phyloP scores from a whole-genome alignment of 2,113 vertebrate genomes.

The Pyrgilauda ruficollis region DNA sequence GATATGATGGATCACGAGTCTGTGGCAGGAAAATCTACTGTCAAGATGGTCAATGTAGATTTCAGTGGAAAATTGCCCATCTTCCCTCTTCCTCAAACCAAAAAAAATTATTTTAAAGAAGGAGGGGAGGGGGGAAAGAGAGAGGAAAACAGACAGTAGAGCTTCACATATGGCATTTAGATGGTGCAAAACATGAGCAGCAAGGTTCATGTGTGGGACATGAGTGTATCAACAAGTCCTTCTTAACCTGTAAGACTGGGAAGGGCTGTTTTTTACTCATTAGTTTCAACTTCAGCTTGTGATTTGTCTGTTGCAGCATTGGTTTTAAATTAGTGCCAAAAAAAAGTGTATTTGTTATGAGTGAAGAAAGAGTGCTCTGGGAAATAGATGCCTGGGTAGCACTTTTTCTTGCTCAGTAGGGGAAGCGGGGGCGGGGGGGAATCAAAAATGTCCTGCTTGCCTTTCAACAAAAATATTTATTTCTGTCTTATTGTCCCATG shows the following conservation, averaged over 20 bases:
- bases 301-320: not conserved
- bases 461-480: not conserved
- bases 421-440: not conserved
- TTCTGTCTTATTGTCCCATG: not conserved
- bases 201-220: conserved; percentile 41
- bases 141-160: not conserved
- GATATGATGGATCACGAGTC: accelerated
- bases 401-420: not conserved
- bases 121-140: accelerated
- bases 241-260: conserved; percentile 3
- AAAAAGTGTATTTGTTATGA: not conserved
- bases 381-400: not conserved
- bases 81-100: conserved; percentile 8
- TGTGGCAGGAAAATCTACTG: not conserved
- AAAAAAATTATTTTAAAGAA: not conserved
- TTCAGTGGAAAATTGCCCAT: not conserved
- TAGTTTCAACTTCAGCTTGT: not conserved
- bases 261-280: not conserved
- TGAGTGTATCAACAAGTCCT: not conserved
- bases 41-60: not conserved
- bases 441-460: not conserved
- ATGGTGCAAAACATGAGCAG: conserved; percentile 45
- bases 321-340: not conserved
- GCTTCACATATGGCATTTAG: conserved; percentile 16
- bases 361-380: not conserved